Base-by-base conservation (phyloP, 1,140 invertebrate genomes). In the Megalonaias nervosa region DNA sequence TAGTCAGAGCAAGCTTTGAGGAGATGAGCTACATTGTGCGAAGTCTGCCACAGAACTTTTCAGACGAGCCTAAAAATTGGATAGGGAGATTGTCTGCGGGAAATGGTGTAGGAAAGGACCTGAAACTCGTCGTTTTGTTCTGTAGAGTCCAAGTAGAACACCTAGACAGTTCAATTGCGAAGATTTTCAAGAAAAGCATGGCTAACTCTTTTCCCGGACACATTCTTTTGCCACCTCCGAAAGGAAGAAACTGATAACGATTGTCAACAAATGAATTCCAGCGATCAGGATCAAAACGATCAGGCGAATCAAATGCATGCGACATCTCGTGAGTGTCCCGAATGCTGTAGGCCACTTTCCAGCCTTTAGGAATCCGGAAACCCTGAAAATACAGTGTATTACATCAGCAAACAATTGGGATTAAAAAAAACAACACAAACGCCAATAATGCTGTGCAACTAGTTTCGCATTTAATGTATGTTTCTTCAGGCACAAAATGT, bases 131-230 rank as follows among this genome's bases (percentile, higher is more conserved):
- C 56, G 74, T 69, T 21, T 82, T 74, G 79, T 85, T 86, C 23
- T 81, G 69, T 26, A 89, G 74, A 15, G 70, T 71, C 85, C 85
- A 87, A 15, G 73, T 79, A 74, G 84, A 87, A 19, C 55, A 79
- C 14, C 77, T 59, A 15, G 74, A 71, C 14, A 87, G 58, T 71
- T 88, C 85, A 26, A 87, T 75, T 6, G 81, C 66, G 69, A 89
- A 84, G n/a, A 85, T 67, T 75, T 82, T 82, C 16, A 86, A 71
- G 21, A 85, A 71, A 17, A 88, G 55, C 68, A 81, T 82, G 6
- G 88, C 87, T 68, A 83, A 83, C 75, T 89, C 84, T 74, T 84
- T 83, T n/a, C 89, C 89, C 14, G 85, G 72, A 81, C 89, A 90
- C 5, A 73, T 68, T 19, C 88, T 70, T 14, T 75, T 67, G 2